phyloP scores from a whole-genome alignment of 1,140 invertebrate genomes.

The Dinoponera quadriceps region DNA sequence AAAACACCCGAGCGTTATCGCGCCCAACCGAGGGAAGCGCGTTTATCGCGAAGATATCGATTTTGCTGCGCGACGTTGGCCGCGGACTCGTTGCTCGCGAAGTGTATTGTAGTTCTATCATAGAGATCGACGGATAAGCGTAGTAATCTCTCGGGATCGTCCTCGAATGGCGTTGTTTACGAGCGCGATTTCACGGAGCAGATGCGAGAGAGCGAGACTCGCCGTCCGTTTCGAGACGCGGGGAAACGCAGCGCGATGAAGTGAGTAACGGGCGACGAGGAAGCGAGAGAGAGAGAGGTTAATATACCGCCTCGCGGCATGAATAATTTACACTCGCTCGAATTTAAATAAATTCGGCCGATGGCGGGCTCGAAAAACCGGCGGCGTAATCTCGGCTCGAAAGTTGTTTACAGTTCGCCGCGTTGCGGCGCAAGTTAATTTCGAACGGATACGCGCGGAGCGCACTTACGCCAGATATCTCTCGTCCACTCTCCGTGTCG shows the following conservation, averaged over 20 bases:
- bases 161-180: constrained; percentile 17
- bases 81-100: too few species aligned
- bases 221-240: background rate
- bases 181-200: constrained; percentile 16
- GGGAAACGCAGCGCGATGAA: constrained; percentile 3
- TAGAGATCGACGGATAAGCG: too few species aligned
- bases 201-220: constrained; percentile 20
- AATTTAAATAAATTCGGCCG: constrained; percentile 75
- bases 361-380: constrained; percentile 32
- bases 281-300: constrained; percentile 51
- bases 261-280: constrained; percentile 1
- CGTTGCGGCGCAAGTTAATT: constrained; percentile 45
- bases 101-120: too few species aligned
- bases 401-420: constrained; percentile 73
- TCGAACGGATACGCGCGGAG: constrained; percentile 38
- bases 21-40: too few species aligned
- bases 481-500: background rate
- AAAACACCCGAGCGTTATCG: too few species aligned
- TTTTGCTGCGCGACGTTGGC: too few species aligned
- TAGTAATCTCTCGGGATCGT: constrained; percentile 9
- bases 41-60: background rate
- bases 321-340: constrained; percentile 74
- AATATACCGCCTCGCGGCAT: constrained; percentile 65
- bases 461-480: constrained; percentile 37
- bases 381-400: constrained; percentile 65